Evolutionary conservation across 2,888 invertebrate genomes (phyloP).

Genomic region (Xestia xanthographa): DNA sequence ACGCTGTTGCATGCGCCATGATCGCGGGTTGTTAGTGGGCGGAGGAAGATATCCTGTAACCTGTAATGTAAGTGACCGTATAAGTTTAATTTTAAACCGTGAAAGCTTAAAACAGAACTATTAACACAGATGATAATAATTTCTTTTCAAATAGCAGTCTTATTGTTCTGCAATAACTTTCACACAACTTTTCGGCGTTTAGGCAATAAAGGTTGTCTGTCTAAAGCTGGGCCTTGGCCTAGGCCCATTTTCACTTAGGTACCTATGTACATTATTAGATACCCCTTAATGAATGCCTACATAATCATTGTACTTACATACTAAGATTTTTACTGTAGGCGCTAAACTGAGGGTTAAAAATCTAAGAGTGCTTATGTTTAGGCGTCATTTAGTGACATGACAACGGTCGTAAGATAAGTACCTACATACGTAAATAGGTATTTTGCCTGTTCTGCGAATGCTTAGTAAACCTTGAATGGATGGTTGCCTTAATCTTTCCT

Average conservation of each 20-base stretch:
- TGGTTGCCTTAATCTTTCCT: constrained; percentile 1
- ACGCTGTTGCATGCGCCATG: no score
- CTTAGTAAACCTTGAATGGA: not conserved
- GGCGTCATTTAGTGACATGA: not conserved
- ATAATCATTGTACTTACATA: not conserved
- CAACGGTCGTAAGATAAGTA: not conserved
- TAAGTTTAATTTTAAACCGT: no score
- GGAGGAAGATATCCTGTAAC: no score
- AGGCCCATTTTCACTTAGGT: not conserved
- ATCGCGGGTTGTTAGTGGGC: no score
- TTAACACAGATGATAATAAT: not conserved
- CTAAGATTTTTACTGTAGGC: not conserved
- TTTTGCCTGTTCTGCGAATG: not conserved
- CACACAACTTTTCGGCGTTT: not conserved
- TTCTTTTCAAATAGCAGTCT: not conserved
- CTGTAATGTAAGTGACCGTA: no score
- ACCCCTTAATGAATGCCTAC: not conserved
- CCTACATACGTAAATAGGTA: not conserved
- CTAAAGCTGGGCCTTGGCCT: not conserved
- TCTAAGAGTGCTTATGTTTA: not conserved
- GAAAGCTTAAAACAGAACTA: no score
- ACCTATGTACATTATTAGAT: not conserved
- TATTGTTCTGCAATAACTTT: not conserved
- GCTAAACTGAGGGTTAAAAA: not conserved
- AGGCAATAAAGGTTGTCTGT: not conserved